phyloP scores from a whole-genome alignment of 92 coral and sea anemone species.

The Umimayanthus kanabou region DNA sequence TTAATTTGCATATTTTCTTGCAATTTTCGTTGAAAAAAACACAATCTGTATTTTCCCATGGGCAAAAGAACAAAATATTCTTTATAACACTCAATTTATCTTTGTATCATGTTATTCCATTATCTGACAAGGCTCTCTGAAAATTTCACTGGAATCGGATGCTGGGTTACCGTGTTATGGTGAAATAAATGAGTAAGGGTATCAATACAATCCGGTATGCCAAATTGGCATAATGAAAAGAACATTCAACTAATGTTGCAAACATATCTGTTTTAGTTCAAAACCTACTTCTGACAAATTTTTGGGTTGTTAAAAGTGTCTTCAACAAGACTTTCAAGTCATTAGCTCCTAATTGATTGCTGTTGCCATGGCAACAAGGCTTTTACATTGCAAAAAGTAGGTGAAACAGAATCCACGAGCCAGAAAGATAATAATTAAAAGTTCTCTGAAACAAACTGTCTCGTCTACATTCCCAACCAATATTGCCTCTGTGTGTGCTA shows the following conservation, averaged over 20 bases:
- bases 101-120: constrained; percentile 15
- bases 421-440: background rate
- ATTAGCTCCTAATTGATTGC: constrained; percentile 8
- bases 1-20: constrained; percentile 3
- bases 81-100: background rate
- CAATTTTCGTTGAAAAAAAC: background rate
- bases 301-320: background rate
- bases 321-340: constrained; percentile 13
- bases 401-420: background rate
- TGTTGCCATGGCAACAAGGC: constrained; percentile 8
- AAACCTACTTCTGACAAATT: background rate
- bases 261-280: constrained; percentile 11
- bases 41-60: background rate
- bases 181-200: constrained; percentile 12
- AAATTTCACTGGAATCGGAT: constrained; percentile 9
- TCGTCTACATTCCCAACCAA: constrained; percentile 6
- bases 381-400: background rate
- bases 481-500: constrained; percentile 43
- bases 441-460: background rate
- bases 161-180: constrained; percentile 4
- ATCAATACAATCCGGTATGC: constrained; percentile 9
- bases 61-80: constrained; percentile 6
- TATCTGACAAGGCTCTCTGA: constrained; percentile 17
- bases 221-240: constrained; percentile 14
- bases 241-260: constrained; percentile 7